Conservation (phyloP, 2,797 vertebrate genomes). For the Varecia variegata region DNA sequence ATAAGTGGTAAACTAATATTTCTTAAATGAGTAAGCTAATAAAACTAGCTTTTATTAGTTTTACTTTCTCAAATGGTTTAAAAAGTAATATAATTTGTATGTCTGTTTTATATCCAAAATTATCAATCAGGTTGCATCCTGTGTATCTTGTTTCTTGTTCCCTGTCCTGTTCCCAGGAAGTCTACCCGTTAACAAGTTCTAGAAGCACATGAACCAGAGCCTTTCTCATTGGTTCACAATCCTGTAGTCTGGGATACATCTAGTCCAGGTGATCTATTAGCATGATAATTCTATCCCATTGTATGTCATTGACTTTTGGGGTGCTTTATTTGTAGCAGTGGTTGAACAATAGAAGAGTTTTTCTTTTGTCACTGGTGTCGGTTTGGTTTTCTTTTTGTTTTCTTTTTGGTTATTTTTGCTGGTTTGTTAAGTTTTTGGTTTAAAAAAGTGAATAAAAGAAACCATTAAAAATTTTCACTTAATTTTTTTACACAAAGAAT, state of each 20-base stretch:
- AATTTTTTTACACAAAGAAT: not conserved
- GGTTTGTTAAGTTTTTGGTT: not conserved
- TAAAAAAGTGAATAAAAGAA: not conserved
- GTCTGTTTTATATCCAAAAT: not conserved
- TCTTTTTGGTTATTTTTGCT: not conserved
- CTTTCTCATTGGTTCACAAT: not conserved
- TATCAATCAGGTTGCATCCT: not conserved
- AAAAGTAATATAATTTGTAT: not conserved
- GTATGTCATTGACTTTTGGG: not conserved
- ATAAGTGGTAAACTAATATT: not conserved
- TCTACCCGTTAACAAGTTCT: too few species aligned
- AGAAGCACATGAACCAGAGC: not conserved
- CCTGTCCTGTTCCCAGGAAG: not conserved
- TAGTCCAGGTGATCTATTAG: not conserved
- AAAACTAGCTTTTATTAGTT: not conserved
- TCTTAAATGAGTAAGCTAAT: not conserved
- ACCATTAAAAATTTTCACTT: not conserved
- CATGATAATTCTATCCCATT: not conserved
- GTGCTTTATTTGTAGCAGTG: not conserved
- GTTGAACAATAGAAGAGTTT: not conserved
- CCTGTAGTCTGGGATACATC: not conserved
- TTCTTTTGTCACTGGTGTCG: not conserved
- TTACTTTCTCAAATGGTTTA: not conserved
- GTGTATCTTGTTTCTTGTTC: not conserved
- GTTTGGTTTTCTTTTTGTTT: not conserved